phyloP scores from a whole-genome alignment of 2,797 vertebrate species.

The Chrysocyon brachyurus region DNA sequence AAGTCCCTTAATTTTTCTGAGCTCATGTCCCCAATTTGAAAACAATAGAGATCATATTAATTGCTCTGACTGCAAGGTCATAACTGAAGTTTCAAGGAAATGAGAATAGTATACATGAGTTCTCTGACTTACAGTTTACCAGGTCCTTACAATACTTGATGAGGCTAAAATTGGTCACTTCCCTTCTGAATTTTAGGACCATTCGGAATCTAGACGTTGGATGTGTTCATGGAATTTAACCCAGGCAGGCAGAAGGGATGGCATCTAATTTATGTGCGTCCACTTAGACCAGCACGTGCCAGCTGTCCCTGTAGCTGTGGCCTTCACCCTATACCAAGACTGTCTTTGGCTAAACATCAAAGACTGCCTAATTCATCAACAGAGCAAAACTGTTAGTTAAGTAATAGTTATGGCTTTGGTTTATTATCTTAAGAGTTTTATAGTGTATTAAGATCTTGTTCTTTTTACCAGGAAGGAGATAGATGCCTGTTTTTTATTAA shows the following conservation, averaged over 20 bases:
- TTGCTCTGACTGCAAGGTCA: neutral
- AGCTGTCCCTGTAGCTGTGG: neutral
- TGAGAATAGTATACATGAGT: neutral
- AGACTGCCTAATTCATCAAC: neutral
- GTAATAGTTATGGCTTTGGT: neutral
- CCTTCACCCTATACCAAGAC: neutral
- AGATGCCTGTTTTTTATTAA: conserved; percentile 8
- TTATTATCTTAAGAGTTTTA: neutral
- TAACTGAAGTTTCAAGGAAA: neutral
- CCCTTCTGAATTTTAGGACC: neutral
- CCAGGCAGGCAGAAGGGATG: neutral
- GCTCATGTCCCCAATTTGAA: neutral
- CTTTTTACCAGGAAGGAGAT: neutral
- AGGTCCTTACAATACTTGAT: neutral
- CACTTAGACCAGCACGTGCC: neutral
- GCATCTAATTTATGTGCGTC: neutral
- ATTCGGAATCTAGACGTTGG: neutral
- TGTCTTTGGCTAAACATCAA: neutral
- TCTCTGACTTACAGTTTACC: neutral
- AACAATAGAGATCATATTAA: neutral
- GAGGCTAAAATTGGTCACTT: neutral
- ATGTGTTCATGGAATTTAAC: neutral
- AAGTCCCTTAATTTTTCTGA: neutral
- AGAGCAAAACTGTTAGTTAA: neutral
- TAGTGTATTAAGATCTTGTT: neutral